Percentiles rank a stretch among this genome's conserved stretches.
phyloP scores from a whole-genome alignment of 2,888 invertebrate genomes.

The Rhabditoides inermis region DNA sequence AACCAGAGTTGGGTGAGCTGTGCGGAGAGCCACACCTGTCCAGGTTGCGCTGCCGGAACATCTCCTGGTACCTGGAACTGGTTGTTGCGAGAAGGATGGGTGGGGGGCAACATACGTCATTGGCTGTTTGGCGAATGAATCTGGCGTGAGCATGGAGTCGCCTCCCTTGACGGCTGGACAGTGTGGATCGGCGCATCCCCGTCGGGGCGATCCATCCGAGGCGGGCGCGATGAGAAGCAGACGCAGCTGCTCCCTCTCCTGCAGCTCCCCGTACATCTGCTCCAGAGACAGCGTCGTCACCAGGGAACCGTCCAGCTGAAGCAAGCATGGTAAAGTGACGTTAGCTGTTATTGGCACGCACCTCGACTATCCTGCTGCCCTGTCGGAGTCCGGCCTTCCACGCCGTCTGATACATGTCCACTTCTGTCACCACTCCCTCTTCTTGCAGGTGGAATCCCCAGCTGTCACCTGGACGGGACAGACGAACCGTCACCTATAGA shows the following conservation, averaged over 20 bases:
- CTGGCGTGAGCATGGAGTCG: slow-evolving; percentile 44
- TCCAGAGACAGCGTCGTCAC: slow-evolving; percentile 40
- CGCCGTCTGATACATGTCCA: slow-evolving; percentile 64
- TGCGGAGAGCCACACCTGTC: slow-evolving; percentile 40
- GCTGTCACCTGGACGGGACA: slow-evolving; percentile 31
- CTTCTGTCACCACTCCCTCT: slow-evolving; percentile 78
- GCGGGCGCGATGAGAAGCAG: slow-evolving; percentile 43
- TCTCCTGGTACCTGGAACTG: slow-evolving; percentile 37
- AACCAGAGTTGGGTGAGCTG: slow-evolving; percentile 15
- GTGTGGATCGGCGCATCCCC: slow-evolving; percentile 42
- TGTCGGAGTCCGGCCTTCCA: slow-evolving; percentile 73
- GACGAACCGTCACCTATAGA: slow-evolving; percentile 30
- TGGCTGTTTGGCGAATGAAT: slow-evolving; percentile 47
- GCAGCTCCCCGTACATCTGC: slow-evolving; percentile 37
- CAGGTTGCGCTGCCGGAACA: slow-evolving; percentile 46
- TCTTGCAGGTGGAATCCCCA: slow-evolving; percentile 47
- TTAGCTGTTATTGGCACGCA: slow-evolving; percentile 16
- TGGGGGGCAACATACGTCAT: slow-evolving; percentile 28
- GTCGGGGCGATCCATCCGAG: slow-evolving; percentile 43
- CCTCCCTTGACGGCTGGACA: slow-evolving; percentile 47
- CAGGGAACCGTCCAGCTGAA: slow-evolving; percentile 35
- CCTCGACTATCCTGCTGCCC: slow-evolving; percentile 79
- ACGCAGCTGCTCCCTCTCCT: slow-evolving; percentile 33
- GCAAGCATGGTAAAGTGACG: no score
- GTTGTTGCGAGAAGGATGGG: slow-evolving; percentile 6